Base-by-base conservation (phyloP, 2,113 vertebrate species). In the Mastomys natalensis region DNA sequence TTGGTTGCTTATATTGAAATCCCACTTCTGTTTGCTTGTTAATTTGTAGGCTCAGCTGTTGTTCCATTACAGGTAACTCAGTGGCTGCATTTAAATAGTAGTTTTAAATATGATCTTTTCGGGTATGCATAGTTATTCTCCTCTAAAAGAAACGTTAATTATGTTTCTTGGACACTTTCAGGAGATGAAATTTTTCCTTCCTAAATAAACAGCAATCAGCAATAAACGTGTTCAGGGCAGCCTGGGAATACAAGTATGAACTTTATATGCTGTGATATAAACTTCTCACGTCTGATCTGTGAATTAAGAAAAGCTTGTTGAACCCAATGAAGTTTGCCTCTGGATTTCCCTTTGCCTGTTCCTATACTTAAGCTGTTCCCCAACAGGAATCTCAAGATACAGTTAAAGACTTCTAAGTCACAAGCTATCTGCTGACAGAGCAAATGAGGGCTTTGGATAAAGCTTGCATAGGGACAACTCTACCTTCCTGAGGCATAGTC, bases 81-180 rank as follows among this genome's bases (percentile, higher is more conserved):
- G 26, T 81, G 86, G 4, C 45, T 94, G 40, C 73, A 2, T 77
- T 88, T 26, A 93, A 84, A 78, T 58, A 45, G 58, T 58, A 87
- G n/a, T 48, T 95, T 95, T 68, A 90, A 94, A 70, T 66, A 51
- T 70, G n/a, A 40, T 72, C 24, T 55, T 87, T 53, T 90, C 53
- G 66, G 3, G 21, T 76, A 55, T 55, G 31, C 7, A 78, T n/a
- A 53, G 5, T 72, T 37, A 0, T 19, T 45, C 73, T n/a, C n/a
- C 19, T 78, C 21, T n/a, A 74, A 51, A 86, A 60, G 16, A 81
- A 80, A 81, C 8, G 53, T 45, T 34, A 81, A 40, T 85, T 66
- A 68, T 60, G 89, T 91, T 78, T 22, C 40, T 40, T 31, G 0
- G 66, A 81, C 74, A 45, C 10, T 74, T 64, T 40, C 70, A 53